phyloP scores from a whole-genome alignment of 1,140 invertebrate species.

The Lepidurus arcticus region DNA sequence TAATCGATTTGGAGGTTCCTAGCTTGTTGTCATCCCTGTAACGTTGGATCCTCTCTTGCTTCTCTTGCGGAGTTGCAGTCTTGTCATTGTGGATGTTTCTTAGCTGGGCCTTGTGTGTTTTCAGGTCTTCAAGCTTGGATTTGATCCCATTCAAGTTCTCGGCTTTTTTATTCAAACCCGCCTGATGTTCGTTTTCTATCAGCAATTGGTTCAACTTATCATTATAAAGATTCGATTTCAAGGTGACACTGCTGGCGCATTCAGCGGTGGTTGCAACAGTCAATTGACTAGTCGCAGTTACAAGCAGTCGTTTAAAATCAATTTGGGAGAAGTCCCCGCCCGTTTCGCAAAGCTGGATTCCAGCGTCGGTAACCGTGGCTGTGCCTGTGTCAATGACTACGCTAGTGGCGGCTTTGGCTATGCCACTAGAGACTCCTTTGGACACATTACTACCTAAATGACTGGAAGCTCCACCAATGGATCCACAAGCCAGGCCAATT shows the following conservation, averaged over 20 bases:
- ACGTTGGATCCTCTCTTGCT: too few species aligned
- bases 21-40: too few species aligned
- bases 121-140: too few species aligned
- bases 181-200: background rate
- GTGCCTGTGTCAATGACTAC: background rate
- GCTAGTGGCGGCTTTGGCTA: background rate
- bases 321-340: background rate
- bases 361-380: conserved; percentile 11
- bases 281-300: background rate
- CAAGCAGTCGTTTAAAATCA: background rate
- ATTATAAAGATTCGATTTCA: background rate
- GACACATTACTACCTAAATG: background rate
- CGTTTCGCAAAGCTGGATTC: background rate
- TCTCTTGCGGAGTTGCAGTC: too few species aligned
- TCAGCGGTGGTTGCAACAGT: conserved; percentile 23
- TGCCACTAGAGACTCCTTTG: background rate
- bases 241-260: background rate
- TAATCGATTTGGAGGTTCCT: too few species aligned
- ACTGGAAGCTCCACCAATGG: conserved; percentile 4
- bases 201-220: conserved; percentile 9
- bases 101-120: too few species aligned
- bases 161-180: background rate
- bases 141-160: background rate
- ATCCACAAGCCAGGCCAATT: background rate
- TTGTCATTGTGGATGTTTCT: too few species aligned